phyloP scores from a whole-genome alignment of 2,888 invertebrate genomes.

The Pachydiplax longipennis region DNA sequence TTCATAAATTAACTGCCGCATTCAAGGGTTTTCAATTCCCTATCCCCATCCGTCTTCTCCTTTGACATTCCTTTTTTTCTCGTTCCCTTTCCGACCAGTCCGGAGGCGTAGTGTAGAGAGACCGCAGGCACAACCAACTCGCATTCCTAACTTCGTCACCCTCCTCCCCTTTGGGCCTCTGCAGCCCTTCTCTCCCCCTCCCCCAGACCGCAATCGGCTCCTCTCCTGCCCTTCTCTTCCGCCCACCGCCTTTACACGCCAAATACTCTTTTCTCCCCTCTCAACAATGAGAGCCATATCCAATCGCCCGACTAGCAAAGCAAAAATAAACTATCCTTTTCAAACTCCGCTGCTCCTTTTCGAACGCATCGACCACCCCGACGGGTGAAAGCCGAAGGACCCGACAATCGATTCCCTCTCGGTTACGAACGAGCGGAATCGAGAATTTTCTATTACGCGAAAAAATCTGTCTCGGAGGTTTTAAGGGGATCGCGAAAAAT shows the following conservation, averaged over 20 bases:
- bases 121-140: conserved; percentile 6
- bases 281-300: conserved; percentile 8
- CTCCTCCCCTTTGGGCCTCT: not conserved
- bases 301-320: not conserved
- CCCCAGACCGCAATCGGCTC: not conserved
- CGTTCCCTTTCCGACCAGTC: not conserved
- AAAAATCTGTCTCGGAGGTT: too few relatives aligned
- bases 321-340: not conserved
- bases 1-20: conserved; percentile 44
- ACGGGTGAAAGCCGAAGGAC: too few relatives aligned
- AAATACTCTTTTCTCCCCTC: not conserved
- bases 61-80: conserved; percentile 28
- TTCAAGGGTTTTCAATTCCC: conserved; percentile 40
- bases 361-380: not conserved
- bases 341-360: not conserved
- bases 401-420: too few relatives aligned
- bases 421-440: too few relatives aligned
- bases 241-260: not conserved
- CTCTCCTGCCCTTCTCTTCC: not conserved
- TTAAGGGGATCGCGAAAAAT: too few relatives aligned
- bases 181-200: not conserved
- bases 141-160: not conserved
- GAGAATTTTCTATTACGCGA: too few relatives aligned
- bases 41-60: conserved; percentile 36
- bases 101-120: conserved; percentile 6